Percentiles rank a stretch among this genome's conserved stretches.
Conservation (phyloP, 1,140 invertebrate genomes). For the Bicyclus anynana region DNA sequence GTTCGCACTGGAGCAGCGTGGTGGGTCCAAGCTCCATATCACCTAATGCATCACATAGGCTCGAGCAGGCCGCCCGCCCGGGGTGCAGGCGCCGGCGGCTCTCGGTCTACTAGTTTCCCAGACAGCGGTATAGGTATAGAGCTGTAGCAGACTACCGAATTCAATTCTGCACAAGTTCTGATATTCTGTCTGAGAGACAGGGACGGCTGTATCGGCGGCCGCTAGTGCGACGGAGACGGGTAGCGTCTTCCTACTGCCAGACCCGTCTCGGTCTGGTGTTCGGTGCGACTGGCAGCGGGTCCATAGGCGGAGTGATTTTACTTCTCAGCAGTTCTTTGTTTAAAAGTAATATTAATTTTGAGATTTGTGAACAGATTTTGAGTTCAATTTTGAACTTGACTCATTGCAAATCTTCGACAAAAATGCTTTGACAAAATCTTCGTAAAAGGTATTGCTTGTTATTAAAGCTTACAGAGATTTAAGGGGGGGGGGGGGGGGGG, state of each 20-base stretch:
- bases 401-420: too few relatives aligned
- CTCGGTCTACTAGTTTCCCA: neutral
- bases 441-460: too few relatives aligned
- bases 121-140: constrained; percentile 11
- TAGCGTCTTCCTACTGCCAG: constrained; percentile 32
- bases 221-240: constrained; percentile 16
- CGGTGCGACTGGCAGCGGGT: constrained; percentile 26
- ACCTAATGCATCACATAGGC: too few relatives aligned
- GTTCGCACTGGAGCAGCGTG: too few relatives aligned
- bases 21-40: too few relatives aligned
- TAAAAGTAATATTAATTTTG: too few relatives aligned
- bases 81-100: neutral
- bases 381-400: too few relatives aligned
- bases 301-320: neutral
- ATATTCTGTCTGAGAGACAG: constrained; percentile 27
- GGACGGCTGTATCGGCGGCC: constrained; percentile 13
- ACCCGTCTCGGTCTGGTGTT: constrained; percentile 32
- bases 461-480: too few relatives aligned
- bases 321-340: neutral
- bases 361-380: too few relatives aligned
- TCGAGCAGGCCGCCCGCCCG: too few relatives aligned
- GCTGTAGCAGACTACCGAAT: constrained; percentile 24
- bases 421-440: too few relatives aligned
- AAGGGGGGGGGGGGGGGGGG: too few relatives aligned
- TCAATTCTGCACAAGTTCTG: constrained; percentile 35